Base-by-base conservation (phyloP, 2,797 vertebrate species). In the Amblyopsis hoosieri region DNA sequence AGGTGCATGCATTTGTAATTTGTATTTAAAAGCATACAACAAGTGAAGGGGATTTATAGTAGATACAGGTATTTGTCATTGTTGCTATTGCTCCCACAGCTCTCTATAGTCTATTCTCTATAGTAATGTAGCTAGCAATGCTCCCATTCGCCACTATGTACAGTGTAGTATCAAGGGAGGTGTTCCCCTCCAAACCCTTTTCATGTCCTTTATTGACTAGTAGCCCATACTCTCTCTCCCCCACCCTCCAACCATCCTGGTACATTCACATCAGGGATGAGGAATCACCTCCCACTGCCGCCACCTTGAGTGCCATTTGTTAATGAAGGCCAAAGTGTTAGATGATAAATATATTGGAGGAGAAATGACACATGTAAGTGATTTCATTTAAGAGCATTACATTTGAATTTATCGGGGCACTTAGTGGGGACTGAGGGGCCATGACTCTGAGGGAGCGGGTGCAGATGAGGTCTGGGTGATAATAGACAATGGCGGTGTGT, bases 291-390 rank as follows among this genome's bases (percentile, higher is more conserved):
- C 69, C 76, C 68, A 48, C 70, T 67, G 33, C 78, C 78, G 66
- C 75, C 74, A 79, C 81, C 87, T 87, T 80, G 82, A 92, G 90
- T 89, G 89, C 90, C 89, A 91, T 93, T 93, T 92, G 86, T 91
- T 93, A 93, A 93, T 93, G 91, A 93, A 93, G 92, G 90, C 92
- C 91, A 91, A 90, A 88, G 90, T 91, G 90, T 90, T 87, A 83
- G 89, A 91, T 93, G 91, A 92, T 92, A 93, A 93, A 92, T 92
- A 92, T 84, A 85, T 80, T 74, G 77, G 86, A 87, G 88, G 88
- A 91, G 90, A 91, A 93, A 94, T 89, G 89, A 87, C 87, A 93
- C 90, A 90, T 90, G 90, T 91, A 94, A 92, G 91, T 92, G 91
- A 93, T 92, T 87, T 93, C 88, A 91, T 93, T 92, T 91, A 89